phyloP scores from a whole-genome alignment of 2,888 invertebrate species.

The Dysmachus trigonus region DNA sequence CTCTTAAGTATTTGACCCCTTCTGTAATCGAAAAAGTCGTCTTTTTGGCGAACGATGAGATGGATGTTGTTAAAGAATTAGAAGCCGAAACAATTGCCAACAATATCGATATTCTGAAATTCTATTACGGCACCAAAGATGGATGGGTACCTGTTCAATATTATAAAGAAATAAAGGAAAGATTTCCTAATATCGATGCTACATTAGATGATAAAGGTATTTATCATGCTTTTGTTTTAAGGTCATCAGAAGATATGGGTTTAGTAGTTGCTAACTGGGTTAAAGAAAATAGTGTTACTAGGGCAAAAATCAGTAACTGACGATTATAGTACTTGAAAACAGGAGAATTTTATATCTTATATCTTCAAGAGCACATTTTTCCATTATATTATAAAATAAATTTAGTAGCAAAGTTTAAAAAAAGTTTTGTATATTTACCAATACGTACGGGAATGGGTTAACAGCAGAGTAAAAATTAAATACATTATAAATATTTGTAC shows the following conservation, averaged over 20 bases:
- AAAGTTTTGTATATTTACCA: background rate
- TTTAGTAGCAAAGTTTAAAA: background rate
- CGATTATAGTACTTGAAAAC: background rate
- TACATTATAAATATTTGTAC: background rate
- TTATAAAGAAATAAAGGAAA: constrained; percentile 71
- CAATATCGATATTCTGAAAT: constrained; percentile 72
- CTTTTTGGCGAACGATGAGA: constrained; percentile 80
- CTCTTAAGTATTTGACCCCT: constrained; percentile 70
- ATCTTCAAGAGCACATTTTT: background rate
- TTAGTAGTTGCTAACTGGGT: constrained; percentile 61
- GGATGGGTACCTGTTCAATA: constrained; percentile 84
- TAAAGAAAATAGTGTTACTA: constrained; percentile 52
- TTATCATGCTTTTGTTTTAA: constrained; percentile 84
- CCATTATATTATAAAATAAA: background rate
- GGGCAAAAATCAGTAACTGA: background rate
- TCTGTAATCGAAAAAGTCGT: constrained; percentile 72
- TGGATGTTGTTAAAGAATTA: constrained; percentile 75
- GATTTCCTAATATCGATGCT: constrained; percentile 71
- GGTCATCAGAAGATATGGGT: constrained; percentile 70
- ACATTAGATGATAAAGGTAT: constrained; percentile 70
- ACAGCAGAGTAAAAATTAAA: background rate
- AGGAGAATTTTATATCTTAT: background rate
- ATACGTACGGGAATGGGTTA: background rate
- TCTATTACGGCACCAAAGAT: constrained; percentile 83
- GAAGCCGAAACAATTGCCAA: constrained; percentile 71